Conservation (phyloP, 2,797 vertebrate species). For the Paedocypris micromegethes region DNA sequence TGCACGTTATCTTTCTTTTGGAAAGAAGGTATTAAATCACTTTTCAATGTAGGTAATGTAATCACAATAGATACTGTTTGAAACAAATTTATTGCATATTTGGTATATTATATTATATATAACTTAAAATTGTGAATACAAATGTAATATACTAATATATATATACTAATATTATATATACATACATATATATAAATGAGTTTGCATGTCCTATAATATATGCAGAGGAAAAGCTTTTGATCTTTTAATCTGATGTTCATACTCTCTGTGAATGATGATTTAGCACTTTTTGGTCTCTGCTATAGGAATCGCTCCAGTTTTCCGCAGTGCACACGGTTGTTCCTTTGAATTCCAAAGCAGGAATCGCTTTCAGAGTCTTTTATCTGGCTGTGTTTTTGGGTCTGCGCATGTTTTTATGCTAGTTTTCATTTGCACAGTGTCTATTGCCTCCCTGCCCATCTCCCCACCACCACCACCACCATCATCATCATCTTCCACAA, state of each 20-base stretch:
- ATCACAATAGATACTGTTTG: no score
- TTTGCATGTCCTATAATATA: background rate
- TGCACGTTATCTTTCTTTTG: no score
- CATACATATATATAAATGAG: no score
- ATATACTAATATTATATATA: no score
- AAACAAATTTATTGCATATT: no score
- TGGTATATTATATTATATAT: no score
- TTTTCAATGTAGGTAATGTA: no score
- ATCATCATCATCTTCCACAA: conserved; percentile 61
- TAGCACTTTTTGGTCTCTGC: conserved; percentile 22
- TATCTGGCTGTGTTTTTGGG: conserved; percentile 21
- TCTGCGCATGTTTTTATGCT: conserved; percentile 11
- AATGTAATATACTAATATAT: no score
- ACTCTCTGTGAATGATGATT: conserved; percentile 7
- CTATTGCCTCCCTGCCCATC: conserved; percentile 63
- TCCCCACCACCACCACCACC: conserved; percentile 26
- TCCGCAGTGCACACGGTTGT: conserved; percentile 10
- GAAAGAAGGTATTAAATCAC: no score
- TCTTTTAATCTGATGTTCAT: conserved; percentile 13
- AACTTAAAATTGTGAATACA: no score
- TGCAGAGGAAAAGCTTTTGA: conserved; percentile 8
- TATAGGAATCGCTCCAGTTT: conserved; percentile 8
- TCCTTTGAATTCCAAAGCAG: conserved; percentile 32
- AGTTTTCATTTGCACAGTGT: conserved; percentile 39
- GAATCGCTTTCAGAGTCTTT: conserved; percentile 20